These are phyloP conservation scores for Corythaeola cristata DNA, from an alignment of 2,113 vertebrate genomes.

Conservation along the genomic window DNA sequence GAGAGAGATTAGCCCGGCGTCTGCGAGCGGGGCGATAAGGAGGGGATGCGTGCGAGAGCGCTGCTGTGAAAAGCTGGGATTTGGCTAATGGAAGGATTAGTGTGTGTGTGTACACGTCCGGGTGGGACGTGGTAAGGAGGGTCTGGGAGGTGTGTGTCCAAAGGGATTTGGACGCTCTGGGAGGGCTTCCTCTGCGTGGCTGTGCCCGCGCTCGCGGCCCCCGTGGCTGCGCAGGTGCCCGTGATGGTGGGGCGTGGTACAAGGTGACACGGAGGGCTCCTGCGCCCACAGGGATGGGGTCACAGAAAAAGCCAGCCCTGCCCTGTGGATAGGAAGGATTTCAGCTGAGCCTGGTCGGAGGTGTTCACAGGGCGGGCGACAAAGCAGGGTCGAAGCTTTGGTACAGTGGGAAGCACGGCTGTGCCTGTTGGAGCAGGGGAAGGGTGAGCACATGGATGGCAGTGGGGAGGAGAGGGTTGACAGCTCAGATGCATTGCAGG, in stretches of 20 bases:
- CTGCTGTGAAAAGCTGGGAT: background rate
- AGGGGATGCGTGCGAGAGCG: background rate
- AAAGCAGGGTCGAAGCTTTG: background rate
- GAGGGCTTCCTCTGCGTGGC: background rate
- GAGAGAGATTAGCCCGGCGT: background rate
- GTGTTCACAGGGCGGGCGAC: background rate
- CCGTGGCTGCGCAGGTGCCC: accelerated
- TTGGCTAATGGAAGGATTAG: background rate
- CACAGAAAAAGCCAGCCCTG: accelerated
- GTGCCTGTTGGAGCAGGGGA: background rate
- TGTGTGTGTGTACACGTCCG: accelerated
- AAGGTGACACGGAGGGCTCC: background rate
- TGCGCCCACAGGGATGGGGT: background rate
- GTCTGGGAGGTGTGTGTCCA: background rate
- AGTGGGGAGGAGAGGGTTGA: background rate
- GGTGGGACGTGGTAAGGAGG: accelerated
- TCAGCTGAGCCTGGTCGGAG: background rate
- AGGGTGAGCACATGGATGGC: accelerated
- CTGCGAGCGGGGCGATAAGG: background rate
- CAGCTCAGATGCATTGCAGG: accelerated
- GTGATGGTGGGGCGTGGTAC: background rate
- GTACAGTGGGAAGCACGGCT: background rate
- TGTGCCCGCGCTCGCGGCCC: accelerated
- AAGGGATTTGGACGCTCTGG: background rate
- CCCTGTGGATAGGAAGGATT: background rate